Conservation (phyloP, 2,113 vertebrate genomes). For the Lophura nycthemera region DNA sequence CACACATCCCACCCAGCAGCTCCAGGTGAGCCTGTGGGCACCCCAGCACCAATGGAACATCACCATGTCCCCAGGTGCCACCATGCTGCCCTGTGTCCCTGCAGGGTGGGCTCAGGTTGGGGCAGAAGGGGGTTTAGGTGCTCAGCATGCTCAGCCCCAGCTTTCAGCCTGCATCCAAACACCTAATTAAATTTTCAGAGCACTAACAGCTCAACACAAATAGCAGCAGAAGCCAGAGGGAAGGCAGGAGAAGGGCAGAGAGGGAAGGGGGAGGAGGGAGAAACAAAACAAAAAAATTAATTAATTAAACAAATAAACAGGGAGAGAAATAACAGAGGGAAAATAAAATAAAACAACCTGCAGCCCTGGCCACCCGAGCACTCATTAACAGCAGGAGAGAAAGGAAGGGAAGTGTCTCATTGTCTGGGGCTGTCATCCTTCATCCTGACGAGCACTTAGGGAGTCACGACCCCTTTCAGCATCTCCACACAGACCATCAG, state of each 20-base stretch:
- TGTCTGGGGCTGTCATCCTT: constrained; percentile 80
- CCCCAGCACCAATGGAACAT: too few species aligned
- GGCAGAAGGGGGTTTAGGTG: rapidly evolving
- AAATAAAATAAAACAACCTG: background rate
- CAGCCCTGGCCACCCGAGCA: constrained; percentile 59
- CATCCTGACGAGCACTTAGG: constrained; percentile 83
- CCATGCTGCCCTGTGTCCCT: rapidly evolving
- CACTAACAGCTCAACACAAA: constrained; percentile 30
- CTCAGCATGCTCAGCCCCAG: background rate
- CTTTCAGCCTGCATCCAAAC: background rate
- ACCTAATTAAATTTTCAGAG: constrained; percentile 53
- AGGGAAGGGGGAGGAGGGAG: background rate
- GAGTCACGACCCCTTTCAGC: constrained; percentile 84
- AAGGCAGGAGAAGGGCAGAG: background rate
- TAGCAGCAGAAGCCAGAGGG: constrained; percentile 10
- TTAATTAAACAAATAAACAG: constrained; percentile 14
- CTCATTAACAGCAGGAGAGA: constrained; percentile 74
- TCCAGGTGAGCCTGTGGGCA: background rate
- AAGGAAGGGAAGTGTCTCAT: constrained; percentile 76
- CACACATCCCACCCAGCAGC: background rate
- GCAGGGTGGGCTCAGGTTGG: rapidly evolving
- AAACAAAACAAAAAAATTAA: background rate
- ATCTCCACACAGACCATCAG: constrained; percentile 75
- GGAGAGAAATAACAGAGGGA: background rate
- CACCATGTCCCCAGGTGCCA: rapidly evolving